These are phyloP conservation scores for Acromyrmex charruanus DNA, from an alignment of 1,140 invertebrate genomes.

Conservation along the genomic window DNA sequence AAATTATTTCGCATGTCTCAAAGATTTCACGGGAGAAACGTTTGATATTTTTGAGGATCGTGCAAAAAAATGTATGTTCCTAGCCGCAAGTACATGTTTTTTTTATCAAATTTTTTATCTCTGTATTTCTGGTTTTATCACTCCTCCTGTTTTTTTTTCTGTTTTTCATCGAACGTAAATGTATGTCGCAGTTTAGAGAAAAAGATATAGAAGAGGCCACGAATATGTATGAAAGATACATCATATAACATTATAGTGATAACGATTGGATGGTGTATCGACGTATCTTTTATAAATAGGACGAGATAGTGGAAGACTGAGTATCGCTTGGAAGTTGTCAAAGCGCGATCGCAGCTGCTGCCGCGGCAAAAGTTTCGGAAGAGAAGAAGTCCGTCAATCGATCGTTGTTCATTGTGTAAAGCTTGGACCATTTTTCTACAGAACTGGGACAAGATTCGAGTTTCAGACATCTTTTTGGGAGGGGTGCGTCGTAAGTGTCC, in stretches of 20 bases:
- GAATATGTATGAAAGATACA: background rate
- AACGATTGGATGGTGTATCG: conserved; percentile 2
- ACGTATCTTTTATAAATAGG: conserved; percentile 34
- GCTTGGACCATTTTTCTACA: conserved; percentile 45
- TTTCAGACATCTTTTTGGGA: conserved; percentile 54
- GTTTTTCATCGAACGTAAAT: background rate
- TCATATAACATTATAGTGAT: background rate
- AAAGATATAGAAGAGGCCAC: background rate
- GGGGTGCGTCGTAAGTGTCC: conserved; percentile 21
- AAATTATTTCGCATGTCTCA: conserved; percentile 18
- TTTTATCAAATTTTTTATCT: conserved; percentile 20
- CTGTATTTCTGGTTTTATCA: background rate
- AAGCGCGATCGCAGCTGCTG: conserved; percentile 48
- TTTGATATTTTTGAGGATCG: conserved; percentile 32
- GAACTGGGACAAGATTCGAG: conserved; percentile 66
- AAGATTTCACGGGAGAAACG: background rate
- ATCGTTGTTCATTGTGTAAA: conserved; percentile 65
- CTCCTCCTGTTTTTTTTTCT: background rate
- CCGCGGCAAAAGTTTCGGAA: conserved; percentile 37
- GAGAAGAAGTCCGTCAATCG: conserved; percentile 67
- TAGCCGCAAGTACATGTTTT: background rate
- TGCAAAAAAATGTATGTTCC: conserved; percentile 1
- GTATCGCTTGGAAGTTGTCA: conserved; percentile 39
- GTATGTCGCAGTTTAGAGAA: background rate
- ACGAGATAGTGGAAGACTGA: background rate